Evolutionary conservation across 2,888 invertebrate species (phyloP).

Genomic region (Oscheius onirici): DNA sequence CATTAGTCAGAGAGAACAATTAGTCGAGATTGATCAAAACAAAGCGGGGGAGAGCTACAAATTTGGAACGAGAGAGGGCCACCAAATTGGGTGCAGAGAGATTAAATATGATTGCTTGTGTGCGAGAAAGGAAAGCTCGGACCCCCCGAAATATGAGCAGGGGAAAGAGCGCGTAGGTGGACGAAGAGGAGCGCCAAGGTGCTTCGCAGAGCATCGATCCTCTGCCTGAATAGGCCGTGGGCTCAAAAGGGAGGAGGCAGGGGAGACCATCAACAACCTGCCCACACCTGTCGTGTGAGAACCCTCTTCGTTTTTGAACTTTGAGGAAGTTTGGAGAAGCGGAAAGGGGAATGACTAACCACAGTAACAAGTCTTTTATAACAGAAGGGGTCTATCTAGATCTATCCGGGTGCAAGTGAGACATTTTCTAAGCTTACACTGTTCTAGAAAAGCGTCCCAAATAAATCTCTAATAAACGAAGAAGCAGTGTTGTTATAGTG

Average conservation of each 20-base stretch:
- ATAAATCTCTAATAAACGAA: too few species aligned
- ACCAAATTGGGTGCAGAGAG: not conserved
- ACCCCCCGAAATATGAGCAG: constrained; percentile 9
- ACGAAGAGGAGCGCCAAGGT: constrained; percentile 32
- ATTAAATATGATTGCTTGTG: not conserved
- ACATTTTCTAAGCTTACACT: too few species aligned
- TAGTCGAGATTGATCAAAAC: not conserved
- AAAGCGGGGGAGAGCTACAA: not conserved
- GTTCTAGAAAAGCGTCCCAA: too few species aligned
- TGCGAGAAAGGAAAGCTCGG: not conserved
- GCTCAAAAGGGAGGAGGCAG: not conserved
- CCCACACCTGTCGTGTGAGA: too few species aligned
- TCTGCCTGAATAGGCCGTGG: constrained; percentile 22
- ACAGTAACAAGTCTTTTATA: too few species aligned
- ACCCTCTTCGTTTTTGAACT: too few species aligned
- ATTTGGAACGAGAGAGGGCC: not conserved
- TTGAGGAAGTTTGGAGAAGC: too few species aligned
- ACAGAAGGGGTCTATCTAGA: too few species aligned
- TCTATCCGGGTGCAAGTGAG: too few species aligned
- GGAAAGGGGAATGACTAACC: too few species aligned
- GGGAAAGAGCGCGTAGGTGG: constrained; percentile 4
- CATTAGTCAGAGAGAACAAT: not conserved
- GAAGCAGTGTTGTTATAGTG: too few species aligned
- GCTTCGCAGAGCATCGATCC: constrained; percentile 30
- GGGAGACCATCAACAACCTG: constrained; percentile 8